A percentile compares a stretch with the other conserved stretches of the same genome.
Evolutionary conservation across 2,113 vertebrate species (phyloP).

Genomic region (Orientallactaga bullata): DNA sequence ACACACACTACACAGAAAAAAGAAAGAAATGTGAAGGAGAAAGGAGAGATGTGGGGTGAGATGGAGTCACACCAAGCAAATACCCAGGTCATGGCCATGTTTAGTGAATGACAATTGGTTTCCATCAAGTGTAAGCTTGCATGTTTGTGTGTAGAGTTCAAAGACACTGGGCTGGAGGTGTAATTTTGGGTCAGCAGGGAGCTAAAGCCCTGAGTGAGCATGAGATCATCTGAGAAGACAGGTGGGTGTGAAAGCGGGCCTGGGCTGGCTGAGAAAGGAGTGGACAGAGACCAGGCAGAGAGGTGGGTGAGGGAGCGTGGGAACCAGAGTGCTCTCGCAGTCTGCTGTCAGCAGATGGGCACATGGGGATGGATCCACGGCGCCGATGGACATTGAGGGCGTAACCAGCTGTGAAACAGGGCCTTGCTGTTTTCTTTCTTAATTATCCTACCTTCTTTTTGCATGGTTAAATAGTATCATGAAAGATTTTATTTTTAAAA

Average conservation of each 20-base stretch:
- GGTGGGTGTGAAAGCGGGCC: not conserved
- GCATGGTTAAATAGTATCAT: not conserved
- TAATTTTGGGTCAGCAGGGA: conserved; percentile 31
- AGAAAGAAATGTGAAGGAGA: too few species aligned
- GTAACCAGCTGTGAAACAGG: not conserved
- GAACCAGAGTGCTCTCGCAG: rapidly evolving
- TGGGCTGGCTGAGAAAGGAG: not conserved
- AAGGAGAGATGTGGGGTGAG: too few species aligned
- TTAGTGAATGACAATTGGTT: not conserved
- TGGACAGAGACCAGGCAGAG: too few species aligned
- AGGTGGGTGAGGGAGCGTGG: not conserved
- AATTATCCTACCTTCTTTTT: not conserved
- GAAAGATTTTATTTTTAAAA: not conserved
- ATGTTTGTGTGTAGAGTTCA: conserved; percentile 37
- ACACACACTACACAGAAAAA: too few species aligned
- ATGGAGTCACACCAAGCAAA: rapidly evolving
- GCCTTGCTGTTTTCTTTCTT: not conserved
- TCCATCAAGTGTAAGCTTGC: not conserved
- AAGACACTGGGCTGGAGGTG: not conserved
- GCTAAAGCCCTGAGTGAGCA: not conserved
- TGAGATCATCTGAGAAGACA: not conserved
- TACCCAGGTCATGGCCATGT: not conserved
- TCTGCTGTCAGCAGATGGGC: not conserved
- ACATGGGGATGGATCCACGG: not conserved
- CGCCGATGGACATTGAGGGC: rapidly evolving